These are phyloP conservation scores for Takifugu bimaculatus DNA, from an alignment of 2,113 vertebrate species.

Conservation along the genomic window DNA sequence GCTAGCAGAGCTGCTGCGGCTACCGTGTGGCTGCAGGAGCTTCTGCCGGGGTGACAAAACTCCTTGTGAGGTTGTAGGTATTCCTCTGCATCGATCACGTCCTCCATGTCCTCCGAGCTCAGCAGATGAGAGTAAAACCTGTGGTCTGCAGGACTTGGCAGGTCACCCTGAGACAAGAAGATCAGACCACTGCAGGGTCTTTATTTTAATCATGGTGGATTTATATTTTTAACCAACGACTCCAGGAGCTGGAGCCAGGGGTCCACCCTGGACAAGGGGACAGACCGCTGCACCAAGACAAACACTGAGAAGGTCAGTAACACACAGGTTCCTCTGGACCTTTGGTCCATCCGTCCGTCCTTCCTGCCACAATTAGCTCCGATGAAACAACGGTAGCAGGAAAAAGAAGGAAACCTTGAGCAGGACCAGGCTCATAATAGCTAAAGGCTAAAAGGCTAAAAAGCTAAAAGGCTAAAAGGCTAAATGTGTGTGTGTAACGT, in stretches of 20 bases:
- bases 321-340: constrained; percentile 48
- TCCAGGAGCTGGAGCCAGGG: too few species aligned
- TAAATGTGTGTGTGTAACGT: too few species aligned
- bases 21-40: constrained; percentile 74
- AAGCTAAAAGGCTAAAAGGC: too few species aligned
- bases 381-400: too few species aligned
- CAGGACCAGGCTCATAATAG: too few species aligned
- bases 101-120: constrained; percentile 84
- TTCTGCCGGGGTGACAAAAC: constrained; percentile 3
- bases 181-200: background rate
- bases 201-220: background rate
- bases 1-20: constrained; percentile 2
- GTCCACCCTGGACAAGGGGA: background rate
- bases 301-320: background rate
- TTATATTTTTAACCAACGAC: too few species aligned
- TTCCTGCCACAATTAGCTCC: too few species aligned
- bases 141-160: constrained; percentile 84
- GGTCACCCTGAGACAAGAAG: constrained; percentile 69
- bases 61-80: constrained; percentile 83
- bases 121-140: constrained; percentile 85
- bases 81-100: constrained; percentile 85
- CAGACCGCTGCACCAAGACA: background rate
- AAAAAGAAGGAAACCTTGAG: too few species aligned
- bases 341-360: too few species aligned
- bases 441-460: too few species aligned